These are phyloP conservation scores for Marmota flaviventris DNA, from an alignment of 2,113 vertebrate genomes.

Conservation along the genomic window DNA sequence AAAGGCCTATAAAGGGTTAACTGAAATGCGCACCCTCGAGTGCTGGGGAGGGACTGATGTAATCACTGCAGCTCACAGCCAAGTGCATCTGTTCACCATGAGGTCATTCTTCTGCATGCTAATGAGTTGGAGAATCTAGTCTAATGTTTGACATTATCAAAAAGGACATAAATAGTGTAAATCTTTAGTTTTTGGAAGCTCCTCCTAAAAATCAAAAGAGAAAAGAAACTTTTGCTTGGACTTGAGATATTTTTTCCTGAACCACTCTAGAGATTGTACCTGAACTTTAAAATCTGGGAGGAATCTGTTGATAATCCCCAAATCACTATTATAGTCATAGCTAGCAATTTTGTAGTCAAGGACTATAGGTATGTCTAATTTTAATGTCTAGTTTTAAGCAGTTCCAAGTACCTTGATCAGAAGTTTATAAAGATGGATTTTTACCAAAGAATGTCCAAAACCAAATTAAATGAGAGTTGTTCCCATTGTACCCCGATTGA, in stretches of 20 bases:
- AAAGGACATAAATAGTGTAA: constrained; percentile 82
- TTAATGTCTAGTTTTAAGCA: constrained; percentile 68
- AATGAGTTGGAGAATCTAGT: constrained; percentile 91
- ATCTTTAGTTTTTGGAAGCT: constrained; percentile 83
- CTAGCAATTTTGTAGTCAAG: constrained; percentile 75
- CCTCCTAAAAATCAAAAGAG: constrained; percentile 60
- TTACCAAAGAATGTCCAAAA: constrained; percentile 4
- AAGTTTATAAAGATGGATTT: constrained; percentile 31
- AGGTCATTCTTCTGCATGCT: constrained; percentile 92
- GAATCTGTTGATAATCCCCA: constrained; percentile 82
- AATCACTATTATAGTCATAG: constrained; percentile 78
- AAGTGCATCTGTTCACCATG: constrained; percentile 93
- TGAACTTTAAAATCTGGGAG: constrained; percentile 70
- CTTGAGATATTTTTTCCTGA: constrained; percentile 39
- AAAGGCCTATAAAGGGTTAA: constrained; percentile 87
- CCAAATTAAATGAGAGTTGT: background rate
- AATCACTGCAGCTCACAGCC: constrained; percentile 90
- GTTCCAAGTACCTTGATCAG: constrained; percentile 13
- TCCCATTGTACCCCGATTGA: background rate
- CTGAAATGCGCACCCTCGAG: constrained; percentile 86
- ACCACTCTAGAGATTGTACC: constrained; percentile 53
- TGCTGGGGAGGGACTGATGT: constrained; percentile 91
- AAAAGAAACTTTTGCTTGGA: constrained; percentile 62
- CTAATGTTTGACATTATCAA: constrained; percentile 86
- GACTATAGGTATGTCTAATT: constrained; percentile 60